Evolutionary conservation across 2,113 vertebrate species (phyloP), one percentile per base, ranked within the genome.

Genomic region (Oxyura jamaicensis): DNA sequence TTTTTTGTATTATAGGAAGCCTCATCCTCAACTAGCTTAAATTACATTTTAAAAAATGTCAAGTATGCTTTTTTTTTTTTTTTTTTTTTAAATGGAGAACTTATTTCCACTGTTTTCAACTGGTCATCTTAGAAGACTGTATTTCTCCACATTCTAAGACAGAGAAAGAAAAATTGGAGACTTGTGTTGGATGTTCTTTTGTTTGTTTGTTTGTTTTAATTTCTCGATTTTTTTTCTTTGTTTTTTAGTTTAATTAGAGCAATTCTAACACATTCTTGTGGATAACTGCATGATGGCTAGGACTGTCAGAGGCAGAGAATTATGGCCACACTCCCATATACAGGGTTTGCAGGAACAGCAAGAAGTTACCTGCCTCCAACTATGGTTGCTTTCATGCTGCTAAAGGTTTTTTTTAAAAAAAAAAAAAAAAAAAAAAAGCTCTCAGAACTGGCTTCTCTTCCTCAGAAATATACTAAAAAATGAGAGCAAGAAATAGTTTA

Each of bases 331-430:
- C 17, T 76, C 67, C 44, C 46, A 60, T 9, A 42, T 20, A 44
- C 4, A 26, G 1, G 5, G 41, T 8, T 5, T 29, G 36, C 0
- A 29, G 52, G 5, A 28, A 50, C 6, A 3, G 10, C 3, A 58
- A 91, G 7, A 66, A 9, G 19, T 6, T 39, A 96, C 13, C 39
- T 72, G 39, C 26, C 22, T 79, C 31, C 74, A 68, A 20, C 29
- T 79, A 13, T 13, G 59, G 42, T 55, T 3, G 20, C 17, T 90
- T 71, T 50, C 55, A 39, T 29, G 36, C 19, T 65, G 28, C 9
- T 90, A 9, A 63, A 16, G 13, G 31, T 39, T n/a, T n/a, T n/a
- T n/a, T n/a, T n/a, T 39, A 39, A 39, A 39, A 11, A 39, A 39
- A 39, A 39, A 39, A 39, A 39, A 39, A 9, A 86, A 93, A 63